phyloP scores from a whole-genome alignment of 1,140 invertebrate species.

The Leptopilina clavipes region DNA sequence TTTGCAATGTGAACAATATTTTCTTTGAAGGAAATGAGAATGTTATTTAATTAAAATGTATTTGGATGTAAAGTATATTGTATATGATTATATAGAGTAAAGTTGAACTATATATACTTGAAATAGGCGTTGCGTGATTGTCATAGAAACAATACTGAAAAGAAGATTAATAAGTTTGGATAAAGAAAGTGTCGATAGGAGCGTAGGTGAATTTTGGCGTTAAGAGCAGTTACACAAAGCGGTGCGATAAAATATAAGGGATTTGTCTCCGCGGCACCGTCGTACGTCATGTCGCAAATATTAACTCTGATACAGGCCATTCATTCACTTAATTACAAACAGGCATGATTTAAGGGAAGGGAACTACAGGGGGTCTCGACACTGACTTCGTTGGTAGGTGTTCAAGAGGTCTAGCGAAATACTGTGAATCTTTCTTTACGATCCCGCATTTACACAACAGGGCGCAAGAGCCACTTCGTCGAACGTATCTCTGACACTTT shows the following conservation, averaged over 20 bases:
- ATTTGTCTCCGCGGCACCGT: conserved; percentile 73
- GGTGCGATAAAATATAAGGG: conserved; percentile 73
- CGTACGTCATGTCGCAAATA: conserved; percentile 75
- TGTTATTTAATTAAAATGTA: too few relatives aligned
- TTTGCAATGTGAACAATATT: too few relatives aligned
- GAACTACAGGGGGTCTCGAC: conserved; percentile 67
- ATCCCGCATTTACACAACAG: conserved; percentile 72
- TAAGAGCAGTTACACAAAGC: conserved; percentile 54
- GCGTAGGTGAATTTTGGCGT: conserved; percentile 13
- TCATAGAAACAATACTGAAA: too few relatives aligned
- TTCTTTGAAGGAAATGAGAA: too few relatives aligned
- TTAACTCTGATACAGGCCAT: conserved; percentile 76
- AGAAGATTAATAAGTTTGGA: background rate
- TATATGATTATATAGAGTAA: too few relatives aligned
- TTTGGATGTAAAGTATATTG: too few relatives aligned
- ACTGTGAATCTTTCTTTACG: conserved; percentile 69
- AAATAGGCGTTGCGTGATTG: too few relatives aligned
- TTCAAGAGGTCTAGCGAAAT: conserved; percentile 63
- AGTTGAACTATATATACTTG: too few relatives aligned
- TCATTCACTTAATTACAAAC: conserved; percentile 77
- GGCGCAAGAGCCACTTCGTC: conserved; percentile 59
- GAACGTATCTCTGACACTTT: conserved; percentile 55
- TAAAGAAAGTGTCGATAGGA: conserved; percentile 15
- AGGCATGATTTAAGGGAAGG: conserved; percentile 74
- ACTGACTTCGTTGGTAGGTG: conserved; percentile 66